Base-by-base conservation (phyloP, 1,140 invertebrate species). In the Drosophila sucinea region DNA sequence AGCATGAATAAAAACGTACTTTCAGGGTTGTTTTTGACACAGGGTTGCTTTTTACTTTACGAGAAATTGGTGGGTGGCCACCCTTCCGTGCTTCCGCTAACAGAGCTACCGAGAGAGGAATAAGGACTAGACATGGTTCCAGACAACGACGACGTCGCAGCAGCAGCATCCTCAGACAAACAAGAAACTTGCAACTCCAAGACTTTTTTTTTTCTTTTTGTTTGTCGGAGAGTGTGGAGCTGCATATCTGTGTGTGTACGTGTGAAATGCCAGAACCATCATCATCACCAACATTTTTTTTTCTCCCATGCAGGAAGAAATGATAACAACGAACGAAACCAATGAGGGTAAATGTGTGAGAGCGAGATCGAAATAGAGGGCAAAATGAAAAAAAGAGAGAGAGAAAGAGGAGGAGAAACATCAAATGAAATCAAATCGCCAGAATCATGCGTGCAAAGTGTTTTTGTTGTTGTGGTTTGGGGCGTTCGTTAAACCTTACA, bases 371-470 rank as follows among this genome's bases (percentile, higher is more conserved):
- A 38, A 38, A 38, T 38, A 38, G 35, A 3, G 10, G 10, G 35
- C 10, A 38, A 25, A 47, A 47, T 2, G 5, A 6, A 1, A 23
- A 6, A 47, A 23, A 7, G 44, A 23, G 44, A 27, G 44, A 35
- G 35, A 17, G 33, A 71, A 38, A 55, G 56, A 60, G 55, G n/a
- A 33, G 30, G n/a, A 27, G 23, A 40, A 64, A 61, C 41, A 72
- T 61, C 40, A 51, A 77, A 82, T 72, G 33, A 69, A 78, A 62
- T 78, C 68, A 29, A 70, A 38, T 70, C 67, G 47, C 67, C 25
- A 71, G 67, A 73, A 83, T 71, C 64, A 84, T 75, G 72, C 73
- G 81, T 85, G 81, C 77, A 65, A 83, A 84, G 61, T 67, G 68
- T 54, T 61, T 60, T 61, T 61, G 32, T 61, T 61, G 17, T 41